Percentiles rank a stretch among this genome's conserved stretches.
Evolutionary conservation across 2,113 vertebrate genomes (phyloP).

Genomic region (Macrotus californicus): DNA sequence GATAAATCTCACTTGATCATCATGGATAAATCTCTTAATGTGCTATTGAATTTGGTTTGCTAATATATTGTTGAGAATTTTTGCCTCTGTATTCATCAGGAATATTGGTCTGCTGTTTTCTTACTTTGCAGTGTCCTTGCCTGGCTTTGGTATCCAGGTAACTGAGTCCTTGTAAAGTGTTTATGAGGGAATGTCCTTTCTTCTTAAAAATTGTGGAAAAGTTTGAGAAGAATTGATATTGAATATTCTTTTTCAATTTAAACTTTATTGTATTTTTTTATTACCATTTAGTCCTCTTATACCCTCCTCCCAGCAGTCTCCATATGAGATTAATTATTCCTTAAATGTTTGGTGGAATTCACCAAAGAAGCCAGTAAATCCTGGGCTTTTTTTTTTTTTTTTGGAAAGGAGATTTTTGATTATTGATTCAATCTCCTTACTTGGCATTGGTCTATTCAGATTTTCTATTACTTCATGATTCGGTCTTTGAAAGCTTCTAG

Average conservation of each 20-base stretch:
- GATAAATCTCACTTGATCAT: not conserved
- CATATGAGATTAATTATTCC: not conserved
- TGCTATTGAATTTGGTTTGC: not conserved
- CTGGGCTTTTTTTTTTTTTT: not conserved
- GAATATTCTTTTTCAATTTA: not conserved
- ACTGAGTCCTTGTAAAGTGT: not conserved
- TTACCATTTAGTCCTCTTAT: too few species aligned
- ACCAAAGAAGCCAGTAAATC: not conserved
- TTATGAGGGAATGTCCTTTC: not conserved
- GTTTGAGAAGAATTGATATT: not conserved
- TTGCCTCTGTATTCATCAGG: not conserved
- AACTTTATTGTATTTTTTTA: too few species aligned
- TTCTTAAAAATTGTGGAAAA: not conserved
- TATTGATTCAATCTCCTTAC: not conserved
- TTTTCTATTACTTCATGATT: not conserved
- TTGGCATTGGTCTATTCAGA: not conserved
- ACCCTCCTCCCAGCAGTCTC: too few species aligned
- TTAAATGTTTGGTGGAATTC: not conserved
- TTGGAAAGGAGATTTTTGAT: not conserved
- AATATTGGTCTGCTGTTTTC: not conserved
- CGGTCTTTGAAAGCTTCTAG: not conserved
- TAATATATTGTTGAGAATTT: not conserved
- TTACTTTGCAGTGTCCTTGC: not conserved
- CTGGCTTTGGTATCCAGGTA: not conserved
- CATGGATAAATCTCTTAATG: not conserved